Percentiles rank a stretch among this genome's conserved stretches.
phyloP scores from a whole-genome alignment of 1,140 invertebrate genomes.

The Halyomorpha halys region DNA sequence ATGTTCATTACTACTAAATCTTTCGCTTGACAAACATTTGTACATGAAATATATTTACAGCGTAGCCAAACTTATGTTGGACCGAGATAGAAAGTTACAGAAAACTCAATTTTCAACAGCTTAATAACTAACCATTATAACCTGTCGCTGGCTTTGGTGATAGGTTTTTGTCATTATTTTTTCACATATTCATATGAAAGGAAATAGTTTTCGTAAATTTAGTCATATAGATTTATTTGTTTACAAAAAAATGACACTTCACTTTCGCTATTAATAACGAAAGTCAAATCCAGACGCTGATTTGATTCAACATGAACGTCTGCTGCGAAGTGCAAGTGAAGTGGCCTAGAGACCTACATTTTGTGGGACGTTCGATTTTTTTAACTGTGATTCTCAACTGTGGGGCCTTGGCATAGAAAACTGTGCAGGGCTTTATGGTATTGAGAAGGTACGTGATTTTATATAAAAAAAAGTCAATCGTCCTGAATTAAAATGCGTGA shows the following conservation, averaged over 20 bases:
- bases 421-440: slow-evolving; percentile 21
- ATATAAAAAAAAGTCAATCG: background rate
- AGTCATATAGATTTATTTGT: too few relatives aligned
- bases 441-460: slow-evolving; percentile 20
- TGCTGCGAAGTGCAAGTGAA: slow-evolving; percentile 53
- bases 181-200: too few relatives aligned
- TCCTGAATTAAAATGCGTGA: slow-evolving; percentile 26
- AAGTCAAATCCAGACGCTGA: slow-evolving; percentile 31
- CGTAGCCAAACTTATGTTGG: too few relatives aligned
- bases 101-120: too few relatives aligned
- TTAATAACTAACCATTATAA: too few relatives aligned
- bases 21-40: too few relatives aligned
- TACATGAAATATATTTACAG: too few relatives aligned
- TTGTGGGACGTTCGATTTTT: slow-evolving; percentile 30
- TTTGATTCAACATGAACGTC: slow-evolving; percentile 35
- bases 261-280: slow-evolving; percentile 20
- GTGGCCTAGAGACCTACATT: slow-evolving; percentile 61
- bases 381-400: slow-evolving; percentile 16
- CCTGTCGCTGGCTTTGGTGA: too few relatives aligned
- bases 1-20: too few relatives aligned
- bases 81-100: too few relatives aligned
- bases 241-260: background rate
- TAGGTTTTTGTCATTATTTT: too few relatives aligned
- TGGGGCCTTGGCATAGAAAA: slow-evolving; percentile 21
- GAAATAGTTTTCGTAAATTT: too few relatives aligned